Conservation (phyloP, 2,797 vertebrate species). For the Adelosebastes latens region DNA sequence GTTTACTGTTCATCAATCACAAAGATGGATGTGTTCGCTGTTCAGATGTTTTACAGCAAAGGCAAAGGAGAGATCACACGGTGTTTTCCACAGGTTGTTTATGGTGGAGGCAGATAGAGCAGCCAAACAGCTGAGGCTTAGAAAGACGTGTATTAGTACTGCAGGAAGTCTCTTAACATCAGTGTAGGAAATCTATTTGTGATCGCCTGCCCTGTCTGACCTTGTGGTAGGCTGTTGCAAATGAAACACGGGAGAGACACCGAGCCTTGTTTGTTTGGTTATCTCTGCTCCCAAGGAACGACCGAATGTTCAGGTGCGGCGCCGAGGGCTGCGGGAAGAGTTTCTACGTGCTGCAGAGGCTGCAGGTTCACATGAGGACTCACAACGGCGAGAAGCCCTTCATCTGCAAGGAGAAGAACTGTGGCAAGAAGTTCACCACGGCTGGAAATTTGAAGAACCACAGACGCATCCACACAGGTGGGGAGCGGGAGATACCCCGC, state of each 20-base stretch:
- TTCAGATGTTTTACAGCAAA: neutral
- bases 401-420: conserved; percentile 92
- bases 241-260: neutral
- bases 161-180: conserved; percentile 8
- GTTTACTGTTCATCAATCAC: neutral
- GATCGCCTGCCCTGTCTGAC: neutral
- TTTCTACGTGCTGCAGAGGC: conserved; percentile 96
- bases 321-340: conserved; percentile 98
- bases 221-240: neutral
- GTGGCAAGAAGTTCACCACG: conserved; percentile 97
- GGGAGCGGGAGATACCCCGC: conserved; percentile 5
- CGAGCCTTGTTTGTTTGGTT: conserved; percentile 16
- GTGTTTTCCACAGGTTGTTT: conserved; percentile 17
- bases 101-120: neutral
- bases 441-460: conserved; percentile 99
- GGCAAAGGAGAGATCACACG: neutral
- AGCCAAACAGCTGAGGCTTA: neutral
- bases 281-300: conserved; percentile 84
- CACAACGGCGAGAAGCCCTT: conserved; percentile 98
- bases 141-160: neutral
- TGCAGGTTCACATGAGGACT: conserved; percentile 99
- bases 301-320: conserved; percentile 93
- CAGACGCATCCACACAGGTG: conserved; percentile 94
- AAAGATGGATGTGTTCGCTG: neutral
- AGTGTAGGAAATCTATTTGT: conserved; percentile 23